phyloP scores from a whole-genome alignment of 2,888 invertebrate genomes.

The Lithophane semibrunnea region DNA sequence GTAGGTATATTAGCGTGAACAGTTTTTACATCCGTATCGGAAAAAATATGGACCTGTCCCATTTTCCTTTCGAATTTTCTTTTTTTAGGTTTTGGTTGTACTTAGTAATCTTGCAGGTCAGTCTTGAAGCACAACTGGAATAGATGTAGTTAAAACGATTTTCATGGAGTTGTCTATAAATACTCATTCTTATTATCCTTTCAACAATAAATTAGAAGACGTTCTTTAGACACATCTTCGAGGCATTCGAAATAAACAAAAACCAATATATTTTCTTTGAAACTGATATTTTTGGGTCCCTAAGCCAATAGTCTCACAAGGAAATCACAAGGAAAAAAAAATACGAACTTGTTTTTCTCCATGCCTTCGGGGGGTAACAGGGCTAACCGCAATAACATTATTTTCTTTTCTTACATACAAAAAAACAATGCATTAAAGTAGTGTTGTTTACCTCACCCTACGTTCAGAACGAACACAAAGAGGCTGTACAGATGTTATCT shows the following conservation, averaged over 20 bases:
- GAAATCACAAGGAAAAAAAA: conserved; percentile 9
- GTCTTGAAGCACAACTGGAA: background rate
- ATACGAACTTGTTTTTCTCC: conserved; percentile 13
- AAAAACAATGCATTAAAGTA: conserved; percentile 15
- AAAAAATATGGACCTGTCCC: background rate
- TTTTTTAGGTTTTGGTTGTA: background rate
- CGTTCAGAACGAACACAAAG: conserved; percentile 17
- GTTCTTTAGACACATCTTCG: background rate
- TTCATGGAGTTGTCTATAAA: background rate
- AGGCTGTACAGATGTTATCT: conserved; percentile 38
- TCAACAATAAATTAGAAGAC: background rate
- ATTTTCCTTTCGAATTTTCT: background rate
- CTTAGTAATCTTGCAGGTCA: background rate
- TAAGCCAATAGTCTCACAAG: background rate
- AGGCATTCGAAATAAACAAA: background rate
- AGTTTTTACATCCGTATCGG: conserved; percentile 11
- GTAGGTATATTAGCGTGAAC: conserved; percentile 5
- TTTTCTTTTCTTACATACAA: conserved; percentile 1
- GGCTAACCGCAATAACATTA: background rate
- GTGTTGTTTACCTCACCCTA: conserved; percentile 42
- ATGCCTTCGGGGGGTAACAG: background rate
- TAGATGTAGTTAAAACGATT: background rate
- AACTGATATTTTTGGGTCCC: background rate
- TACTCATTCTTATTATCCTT: background rate
- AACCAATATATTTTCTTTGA: too few relatives aligned